Percentiles rank a stretch among this genome's conserved stretches.
Evolutionary conservation across 2,888 invertebrate genomes (phyloP).

Genomic region (Caenorhabditis becei): DNA sequence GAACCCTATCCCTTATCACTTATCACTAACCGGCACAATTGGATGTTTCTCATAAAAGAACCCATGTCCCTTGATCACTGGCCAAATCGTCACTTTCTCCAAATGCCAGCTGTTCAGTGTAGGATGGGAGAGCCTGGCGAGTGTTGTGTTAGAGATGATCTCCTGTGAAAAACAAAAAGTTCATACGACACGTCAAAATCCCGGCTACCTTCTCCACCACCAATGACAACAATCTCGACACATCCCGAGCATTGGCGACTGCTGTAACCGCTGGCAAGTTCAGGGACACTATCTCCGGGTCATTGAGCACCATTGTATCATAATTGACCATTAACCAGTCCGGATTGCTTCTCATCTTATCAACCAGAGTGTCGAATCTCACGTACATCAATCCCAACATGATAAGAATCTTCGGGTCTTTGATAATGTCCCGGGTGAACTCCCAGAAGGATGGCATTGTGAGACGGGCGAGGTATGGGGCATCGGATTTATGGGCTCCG

Average conservation of each 20-base stretch:
- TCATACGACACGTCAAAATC: background rate
- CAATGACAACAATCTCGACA: conserved; percentile 73
- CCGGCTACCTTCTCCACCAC: conserved; percentile 59
- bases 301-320: conserved; percentile 73
- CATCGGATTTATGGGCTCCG: conserved; percentile 64
- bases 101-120: conserved; percentile 77
- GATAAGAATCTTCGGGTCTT: conserved; percentile 70
- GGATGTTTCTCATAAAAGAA: conserved; percentile 80
- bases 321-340: conserved; percentile 73
- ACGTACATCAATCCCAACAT: conserved; percentile 68
- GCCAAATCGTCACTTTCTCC: conserved; percentile 76
- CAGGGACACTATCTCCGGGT: conserved; percentile 71
- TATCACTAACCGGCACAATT: no score
- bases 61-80: conserved; percentile 78
- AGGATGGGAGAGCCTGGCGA: conserved; percentile 68
- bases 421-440: conserved; percentile 71
- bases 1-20: no score
- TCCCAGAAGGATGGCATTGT: conserved; percentile 72
- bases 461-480: conserved; percentile 64
- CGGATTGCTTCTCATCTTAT: conserved; percentile 70
- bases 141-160: conserved; percentile 70
- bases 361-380: conserved; percentile 68
- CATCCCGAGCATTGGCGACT: conserved; percentile 69
- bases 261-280: conserved; percentile 75
- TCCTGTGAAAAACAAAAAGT: conserved; percentile 59